Percentiles rank a stretch among this genome's conserved stretches.
These are phyloP conservation scores for Dryococelus australis DNA, from an alignment of 2,888 invertebrate genomes.

Conservation along the genomic window DNA sequence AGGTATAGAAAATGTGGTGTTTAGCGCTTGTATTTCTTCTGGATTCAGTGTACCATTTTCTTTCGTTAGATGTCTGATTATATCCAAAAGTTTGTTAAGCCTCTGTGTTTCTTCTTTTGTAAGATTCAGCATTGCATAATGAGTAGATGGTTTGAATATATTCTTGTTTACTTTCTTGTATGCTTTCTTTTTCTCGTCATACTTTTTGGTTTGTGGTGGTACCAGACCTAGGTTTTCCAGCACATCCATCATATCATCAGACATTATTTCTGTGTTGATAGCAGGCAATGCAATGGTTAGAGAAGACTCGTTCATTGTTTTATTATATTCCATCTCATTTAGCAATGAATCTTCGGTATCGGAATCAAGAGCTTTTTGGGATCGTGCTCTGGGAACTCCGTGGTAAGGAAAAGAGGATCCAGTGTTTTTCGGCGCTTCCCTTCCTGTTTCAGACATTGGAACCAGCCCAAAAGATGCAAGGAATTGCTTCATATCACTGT, in stretches of 20 bases:
- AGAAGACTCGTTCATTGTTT: neutral
- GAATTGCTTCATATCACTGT: conserved; percentile 59
- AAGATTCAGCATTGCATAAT: conserved; percentile 48
- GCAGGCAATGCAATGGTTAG: conserved; percentile 29
- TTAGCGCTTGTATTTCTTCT: conserved; percentile 57
- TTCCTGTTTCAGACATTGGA: conserved; percentile 32
- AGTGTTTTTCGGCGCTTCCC: neutral
- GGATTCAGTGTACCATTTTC: conserved; percentile 58
- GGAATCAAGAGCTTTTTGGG: conserved; percentile 35
- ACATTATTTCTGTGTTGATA: conserved; percentile 49
- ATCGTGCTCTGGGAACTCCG: conserved; percentile 21
- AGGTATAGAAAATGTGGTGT: conserved; percentile 33
- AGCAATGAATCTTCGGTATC: conserved; percentile 24
- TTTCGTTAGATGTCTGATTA: conserved; percentile 59
- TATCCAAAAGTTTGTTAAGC: conserved; percentile 57
- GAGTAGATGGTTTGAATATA: conserved; percentile 58
- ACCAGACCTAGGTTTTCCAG: conserved; percentile 58
- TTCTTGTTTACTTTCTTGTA: conserved; percentile 49
- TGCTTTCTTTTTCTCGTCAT: conserved; percentile 7
- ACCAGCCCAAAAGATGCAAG: conserved; percentile 59
- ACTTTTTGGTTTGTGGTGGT: neutral
- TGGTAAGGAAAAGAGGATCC: neutral
- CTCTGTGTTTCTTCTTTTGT: conserved; percentile 59
- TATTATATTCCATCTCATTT: conserved; percentile 31
- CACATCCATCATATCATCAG: conserved; percentile 56